These are phyloP conservation scores for Drosophila bunnanda DNA, from an alignment of 2,888 invertebrate species.

Conservation along the genomic window DNA sequence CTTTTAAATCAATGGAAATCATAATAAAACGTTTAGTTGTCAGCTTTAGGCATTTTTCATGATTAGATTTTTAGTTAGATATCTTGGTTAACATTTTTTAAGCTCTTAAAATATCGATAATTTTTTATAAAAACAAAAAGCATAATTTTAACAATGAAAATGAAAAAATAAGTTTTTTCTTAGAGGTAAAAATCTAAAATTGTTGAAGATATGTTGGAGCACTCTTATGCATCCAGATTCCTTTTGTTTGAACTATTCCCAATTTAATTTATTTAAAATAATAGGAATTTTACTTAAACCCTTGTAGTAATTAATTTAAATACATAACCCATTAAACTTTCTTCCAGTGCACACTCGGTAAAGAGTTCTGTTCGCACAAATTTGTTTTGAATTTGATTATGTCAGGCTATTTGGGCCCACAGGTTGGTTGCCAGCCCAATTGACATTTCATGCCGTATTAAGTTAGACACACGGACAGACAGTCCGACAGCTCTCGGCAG, in stretches of 20 bases:
- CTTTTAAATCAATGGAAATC: neutral
- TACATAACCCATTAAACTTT: neutral
- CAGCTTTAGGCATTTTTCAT: neutral
- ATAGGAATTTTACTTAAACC: neutral
- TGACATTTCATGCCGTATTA: slow-evolving; percentile 77
- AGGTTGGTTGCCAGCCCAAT: slow-evolving; percentile 70
- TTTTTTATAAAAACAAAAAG: too few relatives aligned
- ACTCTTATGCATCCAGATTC: too few relatives aligned
- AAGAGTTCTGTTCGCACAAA: slow-evolving; percentile 63
- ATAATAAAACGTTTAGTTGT: neutral
- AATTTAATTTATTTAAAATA: neutral
- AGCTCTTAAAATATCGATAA: too few relatives aligned
- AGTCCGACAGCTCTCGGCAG: slow-evolving; percentile 50
- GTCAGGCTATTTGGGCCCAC: slow-evolving; percentile 62
- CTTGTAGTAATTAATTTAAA: too few relatives aligned
- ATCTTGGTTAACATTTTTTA: neutral
- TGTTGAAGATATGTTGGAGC: neutral
- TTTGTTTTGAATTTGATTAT: slow-evolving; percentile 80
- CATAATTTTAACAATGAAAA: neutral
- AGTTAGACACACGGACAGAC: slow-evolving; percentile 52
- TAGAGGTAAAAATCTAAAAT: neutral
- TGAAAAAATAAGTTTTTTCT: neutral
- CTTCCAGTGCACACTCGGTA: slow-evolving; percentile 1
- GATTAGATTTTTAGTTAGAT: too few relatives aligned
- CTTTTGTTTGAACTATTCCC: neutral